Percentiles rank a stretch among this genome's conserved stretches.
These are phyloP conservation scores for Pyralis farinalis DNA, from an alignment of 2,888 invertebrate species.

Conservation along the genomic window DNA sequence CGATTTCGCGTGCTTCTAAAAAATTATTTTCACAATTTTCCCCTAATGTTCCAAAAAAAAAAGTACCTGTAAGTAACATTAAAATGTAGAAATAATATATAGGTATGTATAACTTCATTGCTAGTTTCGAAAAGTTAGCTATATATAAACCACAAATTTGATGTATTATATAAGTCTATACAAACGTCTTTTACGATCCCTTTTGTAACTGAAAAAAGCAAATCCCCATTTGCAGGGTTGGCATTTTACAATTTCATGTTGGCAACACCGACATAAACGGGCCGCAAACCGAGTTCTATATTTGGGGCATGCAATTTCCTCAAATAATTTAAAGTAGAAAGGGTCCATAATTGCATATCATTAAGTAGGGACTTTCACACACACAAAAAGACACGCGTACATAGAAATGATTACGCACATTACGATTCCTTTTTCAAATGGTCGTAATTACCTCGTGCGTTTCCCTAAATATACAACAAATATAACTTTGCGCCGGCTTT, in stretches of 20 bases:
- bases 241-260: not conserved
- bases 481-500: conserved; percentile 22
- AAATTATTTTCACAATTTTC: no score
- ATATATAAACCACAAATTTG: no score
- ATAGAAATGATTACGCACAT: conserved; percentile 44
- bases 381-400: conserved; percentile 33
- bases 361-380: conserved; percentile 21
- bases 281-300: not conserved
- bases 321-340: conserved; percentile 10
- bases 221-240: no score
- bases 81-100: no score
- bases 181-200: no score
- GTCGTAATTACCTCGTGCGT: conserved; percentile 48
- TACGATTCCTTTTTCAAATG: conserved; percentile 60
- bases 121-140: no score
- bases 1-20: no score
- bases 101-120: no score
- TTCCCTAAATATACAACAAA: conserved; percentile 41
- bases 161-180: no score
- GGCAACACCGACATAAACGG: conserved; percentile 1
- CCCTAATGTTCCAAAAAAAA: no score
- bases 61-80: no score
- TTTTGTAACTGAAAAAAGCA: no score
- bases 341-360: conserved; percentile 11
- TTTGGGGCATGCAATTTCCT: conserved; percentile 6